Evolutionary conservation across 2,113 vertebrate genomes (phyloP), one percentile per base, ranked within the genome.

Genomic region (Numida meleagris): DNA sequence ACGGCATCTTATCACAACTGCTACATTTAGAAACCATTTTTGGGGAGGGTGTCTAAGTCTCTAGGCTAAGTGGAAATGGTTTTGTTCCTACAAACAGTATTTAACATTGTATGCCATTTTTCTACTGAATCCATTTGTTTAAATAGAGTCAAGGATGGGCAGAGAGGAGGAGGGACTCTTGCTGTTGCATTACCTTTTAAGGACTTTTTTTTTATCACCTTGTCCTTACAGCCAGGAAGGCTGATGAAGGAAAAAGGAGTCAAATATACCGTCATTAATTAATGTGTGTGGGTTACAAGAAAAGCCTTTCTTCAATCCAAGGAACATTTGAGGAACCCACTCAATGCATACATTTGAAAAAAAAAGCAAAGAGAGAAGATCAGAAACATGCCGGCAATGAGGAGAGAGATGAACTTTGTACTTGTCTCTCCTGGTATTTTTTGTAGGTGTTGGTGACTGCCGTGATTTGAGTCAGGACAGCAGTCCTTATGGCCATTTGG

Each of bases 311-410:
- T 77, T 90, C 13, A 46, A 25, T 71, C 20, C 29, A 6, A 0
- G 50, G 21, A 83, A 51, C 0, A 0, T 53, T 38, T 77, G 46
- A 88, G 45, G 31, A 94, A 38, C 50, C 9, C n/a, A 51, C 38
- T 23, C 23, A 24, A 13, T 63, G 65, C 59, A n/a, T 25, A 77
- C 29, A 27, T 83, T 74, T 83, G 61, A 81, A 83, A 80, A 91
- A 59, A 17, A 11, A 25, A 71, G 20, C n/a, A 34, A 82, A 73
- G 31, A 58, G 33, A n/a, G 43, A 63, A 27, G 14, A 67, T 31
- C 46, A 57, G 38, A 92, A 74, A 43, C 40, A 63, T 2, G 2
- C 51, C 84, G 57, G 19, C 31, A 65, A 10, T 31, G 63, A 74
- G 61, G 14, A 13, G 19, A 75, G 46, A 34, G 33, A 24, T 20